A percentile compares a stretch with the other conserved stretches of the same genome.
phyloP scores from a whole-genome alignment of 2,888 invertebrate genomes.

The Drosophila vallismaia region DNA sequence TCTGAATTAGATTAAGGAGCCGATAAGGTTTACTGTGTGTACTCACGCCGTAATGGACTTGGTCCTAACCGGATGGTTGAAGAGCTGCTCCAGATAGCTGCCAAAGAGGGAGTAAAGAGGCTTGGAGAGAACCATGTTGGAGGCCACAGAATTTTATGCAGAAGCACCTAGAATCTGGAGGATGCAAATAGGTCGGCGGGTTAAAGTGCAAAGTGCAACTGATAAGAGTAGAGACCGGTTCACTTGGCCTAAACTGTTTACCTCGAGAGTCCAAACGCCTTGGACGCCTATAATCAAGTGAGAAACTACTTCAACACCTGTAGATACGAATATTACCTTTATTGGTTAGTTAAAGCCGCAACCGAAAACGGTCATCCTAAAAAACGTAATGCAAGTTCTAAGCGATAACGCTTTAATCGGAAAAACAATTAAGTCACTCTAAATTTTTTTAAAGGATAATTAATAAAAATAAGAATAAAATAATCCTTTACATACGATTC shows the following conservation, averaged over 20 bases:
- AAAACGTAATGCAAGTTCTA: background rate
- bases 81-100: conserved; percentile 90
- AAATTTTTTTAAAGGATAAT: no score
- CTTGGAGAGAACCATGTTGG: conserved; percentile 85
- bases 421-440: no score
- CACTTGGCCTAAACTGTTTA: background rate
- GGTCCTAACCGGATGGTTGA: conserved; percentile 90
- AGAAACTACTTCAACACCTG: conserved; percentile 35
- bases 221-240: conserved; percentile 43
- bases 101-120: conserved; percentile 88
- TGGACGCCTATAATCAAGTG: conserved; percentile 43
- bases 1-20: background rate
- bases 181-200: conserved; percentile 25
- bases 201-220: conserved; percentile 78
- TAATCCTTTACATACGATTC: no score
- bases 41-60: conserved; percentile 91
- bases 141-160: background rate
- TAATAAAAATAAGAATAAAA: no score
- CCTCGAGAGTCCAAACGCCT: conserved; percentile 27
- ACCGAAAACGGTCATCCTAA: background rate
- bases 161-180: conserved; percentile 11
- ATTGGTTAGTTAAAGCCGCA: conserved; percentile 1
- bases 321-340: conserved; percentile 19
- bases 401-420: no score
- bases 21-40: background rate